Conservation (phyloP, 2,888 invertebrate genomes). For the Tryphoninae sp. region DNA sequence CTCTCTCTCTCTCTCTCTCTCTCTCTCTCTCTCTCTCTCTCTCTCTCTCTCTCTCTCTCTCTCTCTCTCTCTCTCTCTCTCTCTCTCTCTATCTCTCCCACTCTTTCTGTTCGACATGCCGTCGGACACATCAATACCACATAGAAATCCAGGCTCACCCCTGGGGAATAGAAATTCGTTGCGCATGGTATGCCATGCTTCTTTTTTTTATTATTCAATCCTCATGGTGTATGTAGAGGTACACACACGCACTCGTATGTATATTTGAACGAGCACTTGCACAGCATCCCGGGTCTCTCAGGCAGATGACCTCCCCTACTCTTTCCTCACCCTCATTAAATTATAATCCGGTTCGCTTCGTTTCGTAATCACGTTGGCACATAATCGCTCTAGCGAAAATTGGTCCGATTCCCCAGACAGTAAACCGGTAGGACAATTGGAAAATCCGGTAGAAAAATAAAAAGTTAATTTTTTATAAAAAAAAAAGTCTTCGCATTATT, state of each 20-base stretch:
- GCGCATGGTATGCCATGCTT: background rate
- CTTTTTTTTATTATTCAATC: conserved; percentile 2
- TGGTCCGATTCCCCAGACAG: conserved; percentile 21
- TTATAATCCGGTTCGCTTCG: conserved; percentile 55
- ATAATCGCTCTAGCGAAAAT: conserved; percentile 40
- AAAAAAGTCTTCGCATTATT: no score
- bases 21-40: no score
- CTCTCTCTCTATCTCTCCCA: no score
- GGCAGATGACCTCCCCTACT: conserved; percentile 29
- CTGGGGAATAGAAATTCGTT: conserved; percentile 41
- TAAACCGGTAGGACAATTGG: background rate
- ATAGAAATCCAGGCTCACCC: conserved; percentile 15
- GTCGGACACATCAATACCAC: conserved; percentile 16
- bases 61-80: background rate
- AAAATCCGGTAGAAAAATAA: background rate
- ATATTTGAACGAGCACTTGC: conserved; percentile 20
- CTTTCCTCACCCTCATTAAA: conserved; percentile 44
- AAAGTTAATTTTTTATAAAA: no score
- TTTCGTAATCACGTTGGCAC: conserved; percentile 51
- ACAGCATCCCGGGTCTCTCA: conserved; percentile 26
- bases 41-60: background rate
- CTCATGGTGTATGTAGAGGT: background rate
- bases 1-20: no score
- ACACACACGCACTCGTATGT: conserved; percentile 1
- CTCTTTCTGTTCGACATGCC: background rate